phyloP scores from a whole-genome alignment of 2,797 vertebrate species.

The Bradypodion pumilum region DNA sequence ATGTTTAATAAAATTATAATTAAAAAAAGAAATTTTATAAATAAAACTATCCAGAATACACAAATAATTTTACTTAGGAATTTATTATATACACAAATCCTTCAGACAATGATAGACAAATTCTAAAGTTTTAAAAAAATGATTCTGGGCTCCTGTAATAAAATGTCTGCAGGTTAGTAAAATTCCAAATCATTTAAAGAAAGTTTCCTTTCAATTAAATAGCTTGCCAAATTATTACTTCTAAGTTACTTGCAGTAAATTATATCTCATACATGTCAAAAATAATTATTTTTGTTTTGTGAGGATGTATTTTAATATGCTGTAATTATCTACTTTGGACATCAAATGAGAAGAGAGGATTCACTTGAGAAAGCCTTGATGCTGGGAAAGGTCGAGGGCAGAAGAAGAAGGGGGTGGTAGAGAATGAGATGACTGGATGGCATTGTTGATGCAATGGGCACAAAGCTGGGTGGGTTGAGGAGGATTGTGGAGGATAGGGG shows the following conservation, averaged over 20 bases:
- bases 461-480: too few species aligned
- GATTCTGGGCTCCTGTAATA: not conserved
- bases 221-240: not conserved
- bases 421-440: too few species aligned
- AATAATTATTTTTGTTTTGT: not conserved
- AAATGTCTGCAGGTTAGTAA: not conserved
- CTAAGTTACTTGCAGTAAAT: not conserved
- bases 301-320: not conserved
- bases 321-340: too few species aligned
- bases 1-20: too few species aligned
- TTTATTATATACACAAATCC: constrained; percentile 19
- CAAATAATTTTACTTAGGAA: constrained; percentile 25
- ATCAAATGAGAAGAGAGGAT: too few species aligned
- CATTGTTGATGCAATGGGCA: too few species aligned
- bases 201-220: not conserved
- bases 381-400: too few species aligned
- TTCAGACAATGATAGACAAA: not conserved
- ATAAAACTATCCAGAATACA: constrained; percentile 21
- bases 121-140: not conserved
- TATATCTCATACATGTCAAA: not conserved
- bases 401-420: too few species aligned
- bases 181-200: not conserved
- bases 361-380: too few species aligned
- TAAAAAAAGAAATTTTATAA: constrained; percentile 23
- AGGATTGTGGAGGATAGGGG: too few species aligned